Base-by-base conservation (phyloP, 2,888 invertebrate species). In the Pharmacophagus antenor region DNA sequence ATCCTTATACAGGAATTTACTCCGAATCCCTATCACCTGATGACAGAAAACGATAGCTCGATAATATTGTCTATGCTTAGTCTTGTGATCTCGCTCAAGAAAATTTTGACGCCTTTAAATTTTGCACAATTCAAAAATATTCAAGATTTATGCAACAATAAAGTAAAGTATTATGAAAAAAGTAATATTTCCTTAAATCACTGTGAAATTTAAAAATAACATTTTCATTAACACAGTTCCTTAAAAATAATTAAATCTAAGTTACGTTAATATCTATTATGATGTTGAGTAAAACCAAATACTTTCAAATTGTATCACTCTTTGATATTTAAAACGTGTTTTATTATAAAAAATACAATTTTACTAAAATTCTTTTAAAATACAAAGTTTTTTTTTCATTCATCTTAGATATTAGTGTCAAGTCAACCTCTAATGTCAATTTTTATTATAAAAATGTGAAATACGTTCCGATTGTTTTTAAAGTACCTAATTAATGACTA, bases 1-100 rank as follows among this genome's bases (percentile, higher is more conserved):
- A 77, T 80, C 83, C 86, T 77, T 74, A 25, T 77, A 76, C 73
- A 78, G 80, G 80, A 78, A 75, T 85, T 77, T 78, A 67, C 73
- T 76, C 74, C 80, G 80, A 77, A 80, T 80, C 77, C 78, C 72
- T 78, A 89, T 90, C 90, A 90, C 88, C 90, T 90, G 90, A 88
- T 89, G 90, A 89, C 89, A 89, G 88, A 75, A n/a, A 83, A 81
- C 82, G 84, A 85, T 73, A 72, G 70, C 68, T 67, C 82, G 80
- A 83, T 84, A 82, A 66, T 73, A 63, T 80, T 83, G 86, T 89
- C 87, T 90, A 87, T 90, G 90, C 75, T 68, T 74, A 70, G 88
- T 90, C 90, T 90, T 89, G 90, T 90, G 90, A 90, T 87, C 85
- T 71, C 63, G 62, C 66, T 63, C 63, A 62, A 63, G 62, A 62